Evolutionary conservation across 2,113 vertebrate genomes (phyloP).

Genomic region (Toxostoma redivivum): DNA sequence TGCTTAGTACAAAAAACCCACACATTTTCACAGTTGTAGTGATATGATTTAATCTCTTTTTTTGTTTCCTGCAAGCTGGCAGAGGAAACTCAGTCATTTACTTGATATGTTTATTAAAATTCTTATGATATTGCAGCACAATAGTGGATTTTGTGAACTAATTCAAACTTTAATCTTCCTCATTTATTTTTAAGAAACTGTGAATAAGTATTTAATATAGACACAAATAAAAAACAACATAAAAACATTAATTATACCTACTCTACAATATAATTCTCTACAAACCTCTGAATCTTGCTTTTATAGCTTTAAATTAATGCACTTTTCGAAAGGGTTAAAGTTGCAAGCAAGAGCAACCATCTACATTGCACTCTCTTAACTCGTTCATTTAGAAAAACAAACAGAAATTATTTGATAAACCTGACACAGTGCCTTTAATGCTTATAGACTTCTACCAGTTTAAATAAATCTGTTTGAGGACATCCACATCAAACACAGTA

Average conservation of each 20-base stretch:
- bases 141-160: background rate
- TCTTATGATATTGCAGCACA: constrained; percentile 19
- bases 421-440: constrained; percentile 15
- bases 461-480: constrained; percentile 10
- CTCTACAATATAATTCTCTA: background rate
- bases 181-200: background rate
- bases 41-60: background rate
- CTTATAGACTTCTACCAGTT: constrained; percentile 12
- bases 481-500: background rate
- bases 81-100: constrained; percentile 14
- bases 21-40: background rate
- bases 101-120: constrained; percentile 38
- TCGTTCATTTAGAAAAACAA: constrained; percentile 30
- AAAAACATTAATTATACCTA: background rate
- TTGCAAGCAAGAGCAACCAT: constrained; percentile 8
- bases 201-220: background rate
- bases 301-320: background rate
- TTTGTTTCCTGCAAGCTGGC: background rate
- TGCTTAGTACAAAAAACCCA: background rate
- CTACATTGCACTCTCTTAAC: background rate
- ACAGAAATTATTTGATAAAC: constrained; percentile 31
- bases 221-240: background rate
- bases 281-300: background rate
- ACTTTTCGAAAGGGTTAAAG: background rate
- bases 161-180: background rate